Base-by-base conservation (phyloP, 2,888 invertebrate genomes). In the Dryocosmus kuriphilus region DNA sequence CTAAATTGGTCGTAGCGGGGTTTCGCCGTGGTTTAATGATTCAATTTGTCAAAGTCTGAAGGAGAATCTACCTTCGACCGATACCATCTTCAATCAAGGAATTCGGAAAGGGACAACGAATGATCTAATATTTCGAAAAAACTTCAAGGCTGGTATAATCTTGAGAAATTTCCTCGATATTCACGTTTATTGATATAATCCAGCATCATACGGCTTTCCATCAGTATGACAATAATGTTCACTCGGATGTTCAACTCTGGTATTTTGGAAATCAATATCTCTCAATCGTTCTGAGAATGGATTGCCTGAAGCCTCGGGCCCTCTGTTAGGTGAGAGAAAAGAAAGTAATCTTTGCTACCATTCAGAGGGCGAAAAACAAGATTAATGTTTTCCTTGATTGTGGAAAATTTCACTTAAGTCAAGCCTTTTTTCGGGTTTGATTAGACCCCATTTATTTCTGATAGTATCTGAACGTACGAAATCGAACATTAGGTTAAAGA, bases 201-300 rank as follows among this genome's bases (percentile, higher is more conserved):
- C 22, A 24, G 24, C 6, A 46, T n/a, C 4, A 67, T 24, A 9
- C 38, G 27, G 6, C 63, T 65, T 38, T 65, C 22, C 35, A 65
- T 41, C 24, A 11, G 16, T 27, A 8, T 16, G 19, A 30, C 19
- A 67, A 46, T 67, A 51, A 27, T 67, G 27, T 32, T 46, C 22
- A 22, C 30, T 71, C 2, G 51, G 30, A 30, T 71, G 30, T 51
- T 51, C n/a, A 51, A 32, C 6, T 22, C 51, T 9, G 46, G 51
- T 30, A 51, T 71, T 71, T 51, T 22, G 30, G 11, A 51, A 71
- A 51, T 71, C 51, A 71, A 71, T 51, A 71, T 51, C 30, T 51
- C 51, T 51, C 51, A 71, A 71, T 71, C n/a, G 51, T n/a, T n/a
- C 30, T n/a, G 27, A 71, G 51, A 71, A 51, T 46, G 71, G 19